Base-by-base conservation (phyloP, 2,888 invertebrate species). In the Tiphia femorata region DNA sequence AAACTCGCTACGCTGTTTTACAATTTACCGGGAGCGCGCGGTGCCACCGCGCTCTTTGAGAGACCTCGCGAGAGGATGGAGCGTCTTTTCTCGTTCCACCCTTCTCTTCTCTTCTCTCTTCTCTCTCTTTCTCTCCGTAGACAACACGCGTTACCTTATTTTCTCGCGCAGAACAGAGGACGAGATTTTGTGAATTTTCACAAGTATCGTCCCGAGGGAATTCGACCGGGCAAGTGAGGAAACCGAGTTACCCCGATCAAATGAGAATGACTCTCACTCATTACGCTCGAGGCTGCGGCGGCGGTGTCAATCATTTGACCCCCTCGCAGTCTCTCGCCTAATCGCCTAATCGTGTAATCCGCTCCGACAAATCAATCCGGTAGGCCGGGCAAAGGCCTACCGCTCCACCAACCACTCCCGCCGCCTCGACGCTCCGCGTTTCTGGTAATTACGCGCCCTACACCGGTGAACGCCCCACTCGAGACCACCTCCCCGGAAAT, bases 261-360 rank as follows among this genome's bases (percentile, higher is more conserved):
- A 47, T 64, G 64, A 67, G 67, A 70, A 75, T 65, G 62, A 76
- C 76, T 75, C 76, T 71, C 67, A 62, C 74, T 71, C 68, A 62
- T 75, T 75, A 75, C 61, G 49, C 60, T 62, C 52, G 57, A n/a
- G n/a, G n/a, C n/a, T n/a, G n/a, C n/a, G n/a, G n/a, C 53, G 58
- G 59, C 65, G 48, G 67, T 72, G 74, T 76, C 75, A 73, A 75
- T 75, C 75, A 71, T 66, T 61, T 66, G 49, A 64, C 67, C 70
- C 72, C 64, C 52, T n/a, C n/a, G n/a, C n/a, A n/a, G 54, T 51
- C 50, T 49, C 52, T 55, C 62, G 48, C 42, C 66, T 64, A 62
- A 52, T 64, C 64, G 49, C 41, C 63, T 76, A 75, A 71, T 75
- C 75, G 72, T 43, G 58, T 75, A 71, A 76, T 73, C 64, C 69